Evolutionary conservation across 2,888 invertebrate species (phyloP), one percentile per base, ranked within the genome.

Genomic region (Poecilobothrus nobilitatus): DNA sequence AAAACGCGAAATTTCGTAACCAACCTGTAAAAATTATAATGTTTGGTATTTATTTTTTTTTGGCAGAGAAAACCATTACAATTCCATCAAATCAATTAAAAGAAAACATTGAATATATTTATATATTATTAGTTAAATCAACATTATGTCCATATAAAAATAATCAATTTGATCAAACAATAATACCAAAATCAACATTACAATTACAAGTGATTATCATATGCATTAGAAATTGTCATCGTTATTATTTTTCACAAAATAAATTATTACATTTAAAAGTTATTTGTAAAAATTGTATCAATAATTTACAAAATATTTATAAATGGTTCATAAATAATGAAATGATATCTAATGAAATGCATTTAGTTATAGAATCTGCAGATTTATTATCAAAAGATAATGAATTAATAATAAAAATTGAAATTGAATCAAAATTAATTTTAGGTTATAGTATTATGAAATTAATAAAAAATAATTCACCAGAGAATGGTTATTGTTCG

Each of bases 141-240:
- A 53, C 15, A 1, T 18, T 53, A 6, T 18, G 15, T n/a, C 53
- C 53, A 4, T 18, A 18, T 53, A n/a, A 53, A 53, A 1, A 4
- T 53, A 18, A 15, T 18, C 7, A 18, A 53, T 12, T 53, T 20
- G 66, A 1, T 53, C 71, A 71, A 66, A 61, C 53, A 33, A 68
- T 71, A 21, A 68, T 63, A 1, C 67, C 69, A 7, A 21, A 68
- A 34, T 27, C 69, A 22, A 53, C 44, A 7, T 10, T 68, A 12
- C 18, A 44, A 18, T 18, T 71, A 9, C 37, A 44, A 53, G n/a
- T 53, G 18, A 53, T 2, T 15, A 69, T 70, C 34, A 66, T 15
- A 22, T 71, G 71, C 63, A 61, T 70, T 41, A 53, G 68, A 63
- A 71, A 71, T 67, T 71, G 71, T 41, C n/a, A 53, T 1, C 20